Conservation (phyloP, 2,797 vertebrate species). For the Chelon auratus region DNA sequence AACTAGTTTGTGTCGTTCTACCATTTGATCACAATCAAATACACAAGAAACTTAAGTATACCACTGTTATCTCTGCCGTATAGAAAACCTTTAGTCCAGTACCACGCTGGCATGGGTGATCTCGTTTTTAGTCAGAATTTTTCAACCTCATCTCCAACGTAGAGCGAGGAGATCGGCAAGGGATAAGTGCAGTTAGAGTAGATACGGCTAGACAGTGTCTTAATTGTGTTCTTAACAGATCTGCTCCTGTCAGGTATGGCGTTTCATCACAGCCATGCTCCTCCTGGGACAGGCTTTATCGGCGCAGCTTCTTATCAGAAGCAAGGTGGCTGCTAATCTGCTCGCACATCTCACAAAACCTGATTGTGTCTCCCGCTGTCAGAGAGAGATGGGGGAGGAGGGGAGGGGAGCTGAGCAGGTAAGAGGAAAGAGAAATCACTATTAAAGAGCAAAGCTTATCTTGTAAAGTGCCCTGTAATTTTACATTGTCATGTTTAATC, state of each 20-base stretch:
- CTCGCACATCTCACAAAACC: slow-evolving; percentile 76
- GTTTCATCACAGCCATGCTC: slow-evolving; percentile 74
- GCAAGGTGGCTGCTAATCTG: slow-evolving; percentile 80
- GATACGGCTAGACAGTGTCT: slow-evolving; percentile 77
- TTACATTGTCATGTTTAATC: too few species aligned
- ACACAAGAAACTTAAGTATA: slow-evolving; percentile 2
- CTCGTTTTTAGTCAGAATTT: slow-evolving; percentile 27
- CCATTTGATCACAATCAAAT: slow-evolving; percentile 22
- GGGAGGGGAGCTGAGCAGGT: slow-evolving; percentile 10
- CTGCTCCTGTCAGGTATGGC: slow-evolving; percentile 73
- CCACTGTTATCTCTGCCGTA: neutral
- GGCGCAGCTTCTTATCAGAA: slow-evolving; percentile 70
- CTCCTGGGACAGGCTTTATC: slow-evolving; percentile 73
- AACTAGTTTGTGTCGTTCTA: neutral
- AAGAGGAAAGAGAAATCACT: slow-evolving; percentile 15
- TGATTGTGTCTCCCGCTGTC: slow-evolving; percentile 72
- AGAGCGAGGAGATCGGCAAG: slow-evolving; percentile 52
- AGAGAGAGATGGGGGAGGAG: slow-evolving; percentile 47
- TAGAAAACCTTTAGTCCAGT: slow-evolving; percentile 15
- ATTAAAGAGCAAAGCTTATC: slow-evolving; percentile 6
- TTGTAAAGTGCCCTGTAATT: too few species aligned
- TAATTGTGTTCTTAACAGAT: slow-evolving; percentile 82
- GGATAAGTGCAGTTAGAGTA: slow-evolving; percentile 61
- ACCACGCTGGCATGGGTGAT: slow-evolving; percentile 26
- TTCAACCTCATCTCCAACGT: slow-evolving; percentile 31